These are phyloP conservation scores for Scaptodrosophila latifasciaeformis DNA, from an alignment of 2,888 invertebrate species.

Conservation along the genomic window DNA sequence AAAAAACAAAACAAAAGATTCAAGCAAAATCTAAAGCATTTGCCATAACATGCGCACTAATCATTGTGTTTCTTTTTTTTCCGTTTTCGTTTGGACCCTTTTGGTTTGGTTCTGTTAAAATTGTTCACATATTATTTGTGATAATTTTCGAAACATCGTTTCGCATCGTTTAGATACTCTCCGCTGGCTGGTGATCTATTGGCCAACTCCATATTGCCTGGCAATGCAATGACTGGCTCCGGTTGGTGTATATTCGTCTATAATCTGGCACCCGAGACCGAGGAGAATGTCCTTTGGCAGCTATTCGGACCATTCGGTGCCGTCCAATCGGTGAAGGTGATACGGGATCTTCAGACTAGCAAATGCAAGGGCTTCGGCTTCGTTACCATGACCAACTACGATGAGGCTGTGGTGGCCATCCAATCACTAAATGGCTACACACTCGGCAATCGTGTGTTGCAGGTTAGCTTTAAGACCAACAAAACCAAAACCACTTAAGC, in stretches of 20 bases:
- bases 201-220: conserved; percentile 85
- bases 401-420: conserved; percentile 96
- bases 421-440: conserved; percentile 97
- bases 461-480: conserved; percentile 98
- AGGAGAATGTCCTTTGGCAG: conserved; percentile 97
- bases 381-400: conserved; percentile 98
- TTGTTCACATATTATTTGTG: too few relatives aligned
- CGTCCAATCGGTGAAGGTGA: conserved; percentile 97
- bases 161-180: conserved; percentile 77
- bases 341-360: conserved; percentile 95
- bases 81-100: too few relatives aligned
- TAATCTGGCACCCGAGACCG: conserved; percentile 95
- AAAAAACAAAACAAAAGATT: conserved; percentile 19
- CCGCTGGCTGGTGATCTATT: conserved; percentile 89
- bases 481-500: conserved; percentile 82
- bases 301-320: conserved; percentile 98
- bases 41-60: neutral
- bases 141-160: too few relatives aligned
- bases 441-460: conserved; percentile 94
- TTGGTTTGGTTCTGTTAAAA: too few relatives aligned
- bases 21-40: conserved; percentile 15
- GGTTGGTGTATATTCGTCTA: conserved; percentile 92
- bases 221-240: conserved; percentile 89
- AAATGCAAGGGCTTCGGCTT: conserved; percentile 99
- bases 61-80: neutral